Conservation (phyloP, 1,140 invertebrate species). For the Calephelis nemesis region DNA sequence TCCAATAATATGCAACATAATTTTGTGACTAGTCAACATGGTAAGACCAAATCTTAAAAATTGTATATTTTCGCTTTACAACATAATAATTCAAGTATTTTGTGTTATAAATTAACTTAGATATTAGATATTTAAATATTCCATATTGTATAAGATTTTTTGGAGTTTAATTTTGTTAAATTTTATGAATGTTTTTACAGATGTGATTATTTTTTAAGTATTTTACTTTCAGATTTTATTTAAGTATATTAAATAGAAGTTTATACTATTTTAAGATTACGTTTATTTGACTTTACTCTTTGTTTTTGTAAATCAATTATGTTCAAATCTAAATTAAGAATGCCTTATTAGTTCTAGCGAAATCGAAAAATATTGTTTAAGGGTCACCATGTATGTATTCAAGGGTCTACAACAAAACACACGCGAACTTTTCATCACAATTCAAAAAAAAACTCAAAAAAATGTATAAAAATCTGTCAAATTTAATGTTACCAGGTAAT, state of each 20-base stretch:
- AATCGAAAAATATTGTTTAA: slow-evolving; percentile 24
- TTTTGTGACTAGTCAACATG: slow-evolving; percentile 2
- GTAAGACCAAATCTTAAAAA: neutral
- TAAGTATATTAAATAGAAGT: slow-evolving; percentile 19
- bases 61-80: neutral
- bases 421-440: no score
- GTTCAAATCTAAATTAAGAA: slow-evolving; percentile 28
- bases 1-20: neutral
- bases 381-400: no score
- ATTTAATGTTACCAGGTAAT: no score
- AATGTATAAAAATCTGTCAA: no score
- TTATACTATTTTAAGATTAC: slow-evolving; percentile 3
- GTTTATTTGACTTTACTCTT: slow-evolving; percentile 2
- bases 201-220: neutral
- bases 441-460: no score
- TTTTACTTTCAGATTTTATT: slow-evolving; percentile 16
- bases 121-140: neutral
- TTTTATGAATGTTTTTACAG: slow-evolving; percentile 1
- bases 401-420: no score
- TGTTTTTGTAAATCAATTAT: neutral
- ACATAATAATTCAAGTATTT: neutral
- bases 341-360: slow-evolving; percentile 57
- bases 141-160: neutral
- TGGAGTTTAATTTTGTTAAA: neutral
- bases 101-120: neutral